Conservation (phyloP, 2,888 invertebrate genomes). For the Philonicus albiceps region DNA sequence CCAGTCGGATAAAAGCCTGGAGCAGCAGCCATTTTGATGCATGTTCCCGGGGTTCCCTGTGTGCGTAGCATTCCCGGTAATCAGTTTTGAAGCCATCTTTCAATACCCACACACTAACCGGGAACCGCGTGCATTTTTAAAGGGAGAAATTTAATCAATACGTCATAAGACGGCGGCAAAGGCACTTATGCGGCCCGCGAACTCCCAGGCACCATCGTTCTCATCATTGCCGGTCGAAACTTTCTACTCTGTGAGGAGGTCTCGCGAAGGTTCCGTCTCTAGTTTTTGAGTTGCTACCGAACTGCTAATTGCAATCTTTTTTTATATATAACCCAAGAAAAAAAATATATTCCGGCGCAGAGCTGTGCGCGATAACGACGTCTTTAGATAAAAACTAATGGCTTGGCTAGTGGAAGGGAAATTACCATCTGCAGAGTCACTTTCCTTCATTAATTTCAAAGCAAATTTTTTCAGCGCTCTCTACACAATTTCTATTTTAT, state of each 20-base stretch:
- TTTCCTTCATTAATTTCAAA: neutral
- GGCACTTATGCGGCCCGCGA: neutral
- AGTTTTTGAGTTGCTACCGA: neutral
- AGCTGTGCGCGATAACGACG: neutral
- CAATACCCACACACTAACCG: neutral
- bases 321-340: neutral
- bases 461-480: neutral
- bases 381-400: constrained; percentile 15
- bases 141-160: constrained; percentile 36
- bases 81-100: constrained; percentile 26
- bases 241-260: neutral
- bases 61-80: neutral
- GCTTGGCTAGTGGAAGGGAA: neutral
- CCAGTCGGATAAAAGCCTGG: neutral
- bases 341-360: neutral
- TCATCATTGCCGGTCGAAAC: neutral
- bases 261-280: neutral
- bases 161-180: constrained; percentile 7
- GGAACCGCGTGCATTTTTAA: constrained; percentile 27
- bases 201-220: neutral
- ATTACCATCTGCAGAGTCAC: neutral
- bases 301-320: neutral
- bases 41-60: neutral
- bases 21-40: constrained; percentile 39
- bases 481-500: neutral